These are phyloP conservation scores for Acanthopleura granulata DNA, from an alignment of 2,888 invertebrate species.

Conservation along the genomic window DNA sequence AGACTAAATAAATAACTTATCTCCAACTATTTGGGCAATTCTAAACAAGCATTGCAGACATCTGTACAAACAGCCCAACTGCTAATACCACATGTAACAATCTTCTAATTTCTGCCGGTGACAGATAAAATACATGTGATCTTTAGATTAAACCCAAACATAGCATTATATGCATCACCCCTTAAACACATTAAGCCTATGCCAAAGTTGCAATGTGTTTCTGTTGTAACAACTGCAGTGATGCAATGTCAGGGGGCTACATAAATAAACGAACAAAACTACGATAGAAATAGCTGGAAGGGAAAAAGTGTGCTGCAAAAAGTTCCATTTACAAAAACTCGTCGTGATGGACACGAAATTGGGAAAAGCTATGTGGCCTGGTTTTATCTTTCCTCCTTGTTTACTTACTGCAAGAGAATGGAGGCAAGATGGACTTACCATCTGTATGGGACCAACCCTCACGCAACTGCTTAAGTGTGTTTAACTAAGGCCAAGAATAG, in stretches of 20 bases:
- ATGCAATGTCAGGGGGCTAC: not conserved
- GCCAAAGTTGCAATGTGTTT: too few relatives aligned
- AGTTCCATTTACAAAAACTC: not conserved
- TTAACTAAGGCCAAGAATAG: too few relatives aligned
- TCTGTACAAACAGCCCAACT: not conserved
- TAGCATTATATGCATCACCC: too few relatives aligned
- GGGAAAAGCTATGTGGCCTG: not conserved
- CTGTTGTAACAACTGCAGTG: constrained; percentile 8
- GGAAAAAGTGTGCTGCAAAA: not conserved
- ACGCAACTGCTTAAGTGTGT: too few relatives aligned
- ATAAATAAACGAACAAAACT: too few relatives aligned
- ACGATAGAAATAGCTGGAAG: not conserved
- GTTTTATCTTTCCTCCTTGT: constrained; percentile 1
- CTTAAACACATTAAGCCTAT: too few relatives aligned
- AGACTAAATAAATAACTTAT: constrained; percentile 5
- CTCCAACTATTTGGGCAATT: not conserved
- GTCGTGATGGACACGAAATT: too few relatives aligned
- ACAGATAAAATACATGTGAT: too few relatives aligned
- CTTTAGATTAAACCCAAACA: too few relatives aligned
- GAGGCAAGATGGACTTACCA: not conserved
- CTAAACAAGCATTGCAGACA: not conserved
- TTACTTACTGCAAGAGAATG: not conserved
- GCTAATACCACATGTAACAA: not conserved
- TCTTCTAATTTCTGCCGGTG: too few relatives aligned
- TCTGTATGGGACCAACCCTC: not conserved